These are phyloP conservation scores for Salarias fasciatus DNA, from an alignment of 2,797 vertebrate genomes.

Conservation along the genomic window DNA sequence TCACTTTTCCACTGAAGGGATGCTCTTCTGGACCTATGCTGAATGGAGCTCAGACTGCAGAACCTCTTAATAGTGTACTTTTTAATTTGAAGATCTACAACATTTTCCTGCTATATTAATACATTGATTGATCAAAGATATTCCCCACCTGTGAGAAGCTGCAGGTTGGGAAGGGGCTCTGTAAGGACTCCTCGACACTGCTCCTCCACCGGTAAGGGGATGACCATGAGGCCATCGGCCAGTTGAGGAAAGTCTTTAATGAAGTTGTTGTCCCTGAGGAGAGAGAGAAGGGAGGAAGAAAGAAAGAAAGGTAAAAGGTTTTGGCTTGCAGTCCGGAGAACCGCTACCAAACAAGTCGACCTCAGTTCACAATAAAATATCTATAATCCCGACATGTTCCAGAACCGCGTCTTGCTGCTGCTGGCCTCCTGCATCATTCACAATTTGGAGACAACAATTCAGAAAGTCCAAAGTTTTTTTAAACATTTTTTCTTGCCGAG, in stretches of 20 bases:
- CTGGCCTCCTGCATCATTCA: constrained; percentile 55
- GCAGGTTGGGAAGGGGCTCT: constrained; percentile 92
- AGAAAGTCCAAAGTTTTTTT: constrained; percentile 22
- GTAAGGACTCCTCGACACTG: constrained; percentile 96
- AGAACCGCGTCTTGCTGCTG: constrained; percentile 9
- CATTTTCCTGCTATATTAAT: no score
- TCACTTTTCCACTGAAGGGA: no score
- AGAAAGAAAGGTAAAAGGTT: constrained; percentile 6
- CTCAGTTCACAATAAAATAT: constrained; percentile 17
- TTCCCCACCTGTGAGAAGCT: constrained; percentile 90
- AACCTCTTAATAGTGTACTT: no score
- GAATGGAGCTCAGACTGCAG: no score
- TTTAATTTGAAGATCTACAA: no score
- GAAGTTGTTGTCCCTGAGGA: constrained; percentile 95
- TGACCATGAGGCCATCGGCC: constrained; percentile 94
- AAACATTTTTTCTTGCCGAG: no score
- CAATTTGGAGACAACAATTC: constrained; percentile 19
- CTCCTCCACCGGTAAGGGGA: constrained; percentile 95
- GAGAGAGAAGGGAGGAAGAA: constrained; percentile 4
- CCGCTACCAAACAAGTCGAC: constrained; percentile 26
- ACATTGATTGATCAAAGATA: no score
- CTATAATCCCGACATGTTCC: constrained; percentile 20
- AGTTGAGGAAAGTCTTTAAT: constrained; percentile 98
- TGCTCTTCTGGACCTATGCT: no score
- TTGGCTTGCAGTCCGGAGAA: constrained; percentile 15